A percentile compares a stretch with the other conserved stretches of the same genome.
Evolutionary conservation across 2,888 invertebrate genomes (phyloP).

Genomic region (Chrysodeixis includens): DNA sequence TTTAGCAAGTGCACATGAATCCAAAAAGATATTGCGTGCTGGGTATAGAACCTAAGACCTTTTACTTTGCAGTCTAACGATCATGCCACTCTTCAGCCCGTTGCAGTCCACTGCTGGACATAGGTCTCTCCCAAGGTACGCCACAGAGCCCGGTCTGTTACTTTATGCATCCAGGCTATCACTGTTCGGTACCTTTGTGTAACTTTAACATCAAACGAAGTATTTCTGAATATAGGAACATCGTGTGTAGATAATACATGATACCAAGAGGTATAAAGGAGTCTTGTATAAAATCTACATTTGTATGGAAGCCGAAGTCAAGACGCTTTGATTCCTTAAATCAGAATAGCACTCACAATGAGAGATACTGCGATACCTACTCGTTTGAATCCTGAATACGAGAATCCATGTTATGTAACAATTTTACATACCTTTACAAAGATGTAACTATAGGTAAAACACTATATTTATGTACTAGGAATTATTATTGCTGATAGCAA

Average conservation of each 20-base stretch:
- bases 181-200: not conserved
- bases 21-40: too few species aligned
- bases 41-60: too few species aligned
- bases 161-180: too few species aligned
- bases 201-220: not conserved
- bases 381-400: not conserved
- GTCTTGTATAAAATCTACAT: not conserved
- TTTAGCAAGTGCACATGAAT: too few species aligned
- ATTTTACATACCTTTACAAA: not conserved
- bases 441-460: too few species aligned
- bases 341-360: not conserved
- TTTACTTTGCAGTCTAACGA: too few species aligned
- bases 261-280: not conserved
- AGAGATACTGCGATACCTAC: not conserved
- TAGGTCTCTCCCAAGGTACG: too few species aligned
- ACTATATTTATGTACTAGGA: too few species aligned
- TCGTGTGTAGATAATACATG: not conserved
- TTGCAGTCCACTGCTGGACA: too few species aligned
- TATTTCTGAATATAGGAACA: not conserved
- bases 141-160: too few species aligned
- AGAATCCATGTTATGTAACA: not conserved
- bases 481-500: too few species aligned
- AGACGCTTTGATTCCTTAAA: constrained; percentile 3
- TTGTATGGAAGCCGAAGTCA: not conserved
- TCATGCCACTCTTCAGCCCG: too few species aligned